Evolutionary conservation across 2,797 vertebrate genomes (phyloP), one percentile per base, ranked within the genome.

Genomic region (Crotalus adamanteus): DNA sequence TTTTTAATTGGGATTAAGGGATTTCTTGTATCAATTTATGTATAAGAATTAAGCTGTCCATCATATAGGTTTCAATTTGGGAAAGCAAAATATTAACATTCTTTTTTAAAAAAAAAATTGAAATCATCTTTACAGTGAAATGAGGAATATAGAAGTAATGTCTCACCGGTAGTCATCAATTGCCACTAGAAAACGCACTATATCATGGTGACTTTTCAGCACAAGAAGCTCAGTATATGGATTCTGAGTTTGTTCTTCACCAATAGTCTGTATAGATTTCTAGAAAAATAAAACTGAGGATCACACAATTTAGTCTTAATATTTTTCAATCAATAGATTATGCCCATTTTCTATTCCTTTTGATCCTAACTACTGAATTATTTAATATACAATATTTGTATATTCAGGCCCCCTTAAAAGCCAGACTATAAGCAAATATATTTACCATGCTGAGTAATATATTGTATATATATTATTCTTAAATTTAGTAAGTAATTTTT

Each of bases 101-200:
- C 22, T 94, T 94, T 87, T n/a, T 91, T n/a, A 90, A 20, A 94
- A 93, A 90, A 90, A 20, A 47, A 6, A 55, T 14, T 73, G 0
- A 94, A 83, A 5, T 60, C 65, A 59, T 78, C 3, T 8, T 31
- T 93, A 87, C 7, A 31, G 65, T 57, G 56, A 57, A 57, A 57
- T 57, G 3, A 59, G 16, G 57, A 59, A 59, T 0, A 89, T 78
- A 95, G 92, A 95, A 37, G 0, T 4, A 63, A 95, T 94, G 94
- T 97, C 98, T 98, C 98, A 99, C 99, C 99, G 99, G 98, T 94
- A 98, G 95, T 98, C 98, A 98, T 99, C 99, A 97, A 99, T 98
- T 97, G 98, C 98, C 94, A 99, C 98, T 96, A 99, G 98, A 98
- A 99, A 99, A 95, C 99, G 98, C 95, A 99, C 99, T 95, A 99